Percentiles rank a stretch among this genome's conserved stretches.
phyloP scores from a whole-genome alignment of 2,113 vertebrate genomes.

The Merops nubicus region DNA sequence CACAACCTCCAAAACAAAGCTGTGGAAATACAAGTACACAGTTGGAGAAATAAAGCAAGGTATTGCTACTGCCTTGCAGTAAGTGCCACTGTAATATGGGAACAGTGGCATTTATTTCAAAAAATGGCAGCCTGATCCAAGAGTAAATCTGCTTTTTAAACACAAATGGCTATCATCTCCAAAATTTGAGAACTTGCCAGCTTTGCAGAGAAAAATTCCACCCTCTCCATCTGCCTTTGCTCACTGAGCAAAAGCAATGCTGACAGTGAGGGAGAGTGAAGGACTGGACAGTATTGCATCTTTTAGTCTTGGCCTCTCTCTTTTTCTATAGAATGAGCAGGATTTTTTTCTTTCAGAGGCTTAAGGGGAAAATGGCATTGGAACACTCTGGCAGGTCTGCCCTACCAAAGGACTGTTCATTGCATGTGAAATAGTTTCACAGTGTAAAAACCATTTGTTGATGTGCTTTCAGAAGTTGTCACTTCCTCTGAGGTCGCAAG shows the following conservation, averaged over 20 bases:
- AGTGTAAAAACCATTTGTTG: background rate
- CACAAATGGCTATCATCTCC: background rate
- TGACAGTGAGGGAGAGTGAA: background rate
- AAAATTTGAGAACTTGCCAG: background rate
- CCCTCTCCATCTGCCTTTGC: background rate
- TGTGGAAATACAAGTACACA: rapidly evolving
- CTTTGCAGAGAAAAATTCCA: background rate
- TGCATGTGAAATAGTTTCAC: background rate
- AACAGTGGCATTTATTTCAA: background rate
- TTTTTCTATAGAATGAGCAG: background rate
- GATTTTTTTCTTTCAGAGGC: background rate
- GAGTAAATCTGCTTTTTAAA: background rate
- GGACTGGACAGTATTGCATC: background rate
- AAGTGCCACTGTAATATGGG: background rate
- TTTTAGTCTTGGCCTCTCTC: background rate
- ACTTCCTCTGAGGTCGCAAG: background rate
- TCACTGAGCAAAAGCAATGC: background rate
- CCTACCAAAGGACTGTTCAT: background rate
- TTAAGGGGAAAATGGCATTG: background rate
- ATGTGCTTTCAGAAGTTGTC: background rate
- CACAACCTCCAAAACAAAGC: background rate
- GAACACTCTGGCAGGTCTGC: background rate
- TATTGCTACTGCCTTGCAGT: background rate
- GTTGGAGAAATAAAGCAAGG: background rate
- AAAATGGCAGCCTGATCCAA: background rate